Percentiles rank a stretch among this genome's conserved stretches.
phyloP scores from a whole-genome alignment of 2,888 invertebrate genomes.

The Ditylenchus weischeri region DNA sequence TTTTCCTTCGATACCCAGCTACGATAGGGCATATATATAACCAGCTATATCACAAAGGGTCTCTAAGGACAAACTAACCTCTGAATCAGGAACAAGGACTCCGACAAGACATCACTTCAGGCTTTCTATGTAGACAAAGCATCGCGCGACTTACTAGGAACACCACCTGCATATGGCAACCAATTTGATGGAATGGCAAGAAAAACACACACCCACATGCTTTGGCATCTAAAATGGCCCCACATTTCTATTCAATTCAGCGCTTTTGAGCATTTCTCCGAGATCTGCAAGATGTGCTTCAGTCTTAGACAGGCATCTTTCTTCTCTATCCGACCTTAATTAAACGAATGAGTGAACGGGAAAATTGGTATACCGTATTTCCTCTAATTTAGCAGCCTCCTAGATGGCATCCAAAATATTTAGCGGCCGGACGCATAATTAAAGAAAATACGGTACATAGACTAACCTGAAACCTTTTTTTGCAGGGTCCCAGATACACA shows the following conservation, averaged over 20 bases:
- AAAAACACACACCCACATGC: constrained; percentile 92
- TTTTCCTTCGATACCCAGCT: constrained; percentile 13
- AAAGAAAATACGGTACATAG: too few relatives aligned
- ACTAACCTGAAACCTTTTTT: too few relatives aligned
- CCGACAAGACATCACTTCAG: constrained; percentile 85
- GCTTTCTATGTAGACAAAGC: constrained; percentile 95
- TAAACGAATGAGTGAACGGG: constrained; percentile 12
- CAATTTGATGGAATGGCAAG: constrained; percentile 88
- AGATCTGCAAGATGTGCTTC: constrained; percentile 43
- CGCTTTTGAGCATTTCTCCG: constrained; percentile 38
- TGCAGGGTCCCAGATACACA: too few relatives aligned
- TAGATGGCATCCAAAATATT: too few relatives aligned
- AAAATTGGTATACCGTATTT: too few relatives aligned
- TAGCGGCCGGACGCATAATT: too few relatives aligned
- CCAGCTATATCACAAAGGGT: constrained; percentile 29
- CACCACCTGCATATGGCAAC: too few relatives aligned
- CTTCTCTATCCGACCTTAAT: constrained; percentile 51
- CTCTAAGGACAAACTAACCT: too few relatives aligned
- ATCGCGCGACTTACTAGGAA: too few relatives aligned
- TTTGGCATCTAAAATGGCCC: constrained; percentile 69
- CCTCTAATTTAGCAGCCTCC: too few relatives aligned
- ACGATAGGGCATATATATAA: constrained; percentile 20
- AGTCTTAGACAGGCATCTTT: constrained; percentile 43
- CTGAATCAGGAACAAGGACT: too few relatives aligned
- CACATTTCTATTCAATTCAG: constrained; percentile 11